These are phyloP conservation scores for Anolis apletophallus DNA, from an alignment of 2,797 vertebrate species.

Conservation along the genomic window DNA sequence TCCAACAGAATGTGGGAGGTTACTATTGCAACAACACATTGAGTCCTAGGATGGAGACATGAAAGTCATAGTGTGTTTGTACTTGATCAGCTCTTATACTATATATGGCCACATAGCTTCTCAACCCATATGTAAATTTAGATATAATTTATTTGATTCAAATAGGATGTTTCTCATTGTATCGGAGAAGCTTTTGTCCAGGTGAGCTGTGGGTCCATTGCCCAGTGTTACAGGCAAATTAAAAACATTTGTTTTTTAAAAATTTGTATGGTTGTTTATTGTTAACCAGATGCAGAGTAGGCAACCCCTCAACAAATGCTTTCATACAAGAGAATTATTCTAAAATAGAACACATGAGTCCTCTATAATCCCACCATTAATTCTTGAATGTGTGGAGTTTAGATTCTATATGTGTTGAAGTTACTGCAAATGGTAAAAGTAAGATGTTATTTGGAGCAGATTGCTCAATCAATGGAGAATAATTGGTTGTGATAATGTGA, in stretches of 20 bases:
- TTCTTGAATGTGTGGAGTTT: background rate
- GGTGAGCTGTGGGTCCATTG: background rate
- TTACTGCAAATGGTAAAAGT: background rate
- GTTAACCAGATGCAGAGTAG: background rate
- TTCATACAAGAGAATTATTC: background rate
- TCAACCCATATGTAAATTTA: background rate
- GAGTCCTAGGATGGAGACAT: no score
- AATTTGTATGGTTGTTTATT: background rate
- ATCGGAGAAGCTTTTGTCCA: background rate
- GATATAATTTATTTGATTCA: background rate
- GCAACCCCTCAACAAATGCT: background rate
- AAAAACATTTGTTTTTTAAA: background rate
- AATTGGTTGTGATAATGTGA: background rate
- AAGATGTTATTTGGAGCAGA: slow-evolving; percentile 13
- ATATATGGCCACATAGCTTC: background rate
- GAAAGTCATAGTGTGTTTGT: no score
- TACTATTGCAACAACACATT: no score
- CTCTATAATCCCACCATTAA: background rate
- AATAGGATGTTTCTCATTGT: background rate
- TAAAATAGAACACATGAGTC: background rate
- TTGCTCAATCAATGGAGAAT: slow-evolving; percentile 10
- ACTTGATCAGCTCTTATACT: no score
- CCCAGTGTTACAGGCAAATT: background rate
- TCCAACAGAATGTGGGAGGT: no score
- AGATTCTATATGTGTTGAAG: background rate